Percentiles rank a stretch among this genome's conserved stretches.
phyloP scores from a whole-genome alignment of 2,113 vertebrate species.

The Bubo scandiacus region DNA sequence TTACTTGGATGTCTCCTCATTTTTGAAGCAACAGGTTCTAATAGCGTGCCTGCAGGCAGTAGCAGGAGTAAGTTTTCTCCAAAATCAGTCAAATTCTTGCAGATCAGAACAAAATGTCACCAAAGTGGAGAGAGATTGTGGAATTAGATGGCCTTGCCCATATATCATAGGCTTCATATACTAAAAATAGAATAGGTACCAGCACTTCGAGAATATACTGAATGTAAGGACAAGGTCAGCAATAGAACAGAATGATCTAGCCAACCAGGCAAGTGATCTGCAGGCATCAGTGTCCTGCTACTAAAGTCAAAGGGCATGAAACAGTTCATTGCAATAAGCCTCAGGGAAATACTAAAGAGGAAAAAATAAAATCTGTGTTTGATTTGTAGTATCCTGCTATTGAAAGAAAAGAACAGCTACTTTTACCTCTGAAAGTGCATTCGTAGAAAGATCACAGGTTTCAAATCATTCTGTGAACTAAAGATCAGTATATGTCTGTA shows the following conservation, averaged over 20 bases:
- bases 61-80: neutral
- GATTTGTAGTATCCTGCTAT: neutral
- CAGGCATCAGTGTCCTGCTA: neutral
- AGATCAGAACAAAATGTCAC: neutral
- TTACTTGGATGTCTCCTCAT: neutral
- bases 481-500: neutral
- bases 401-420: neutral
- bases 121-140: neutral
- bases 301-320: neutral
- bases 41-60: neutral
- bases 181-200: neutral
- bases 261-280: neutral
- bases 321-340: neutral
- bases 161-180: neutral
- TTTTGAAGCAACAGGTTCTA: neutral
- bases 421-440: neutral
- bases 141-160: neutral
- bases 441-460: neutral
- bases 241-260: neutral
- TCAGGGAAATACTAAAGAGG: neutral
- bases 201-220: neutral
- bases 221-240: neutral
- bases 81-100: neutral
- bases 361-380: neutral
- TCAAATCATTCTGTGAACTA: neutral